Percentiles rank a stretch among this genome's conserved stretches.
Conservation (phyloP, 2,797 vertebrate genomes). For the Okamejei kenojei region DNA sequence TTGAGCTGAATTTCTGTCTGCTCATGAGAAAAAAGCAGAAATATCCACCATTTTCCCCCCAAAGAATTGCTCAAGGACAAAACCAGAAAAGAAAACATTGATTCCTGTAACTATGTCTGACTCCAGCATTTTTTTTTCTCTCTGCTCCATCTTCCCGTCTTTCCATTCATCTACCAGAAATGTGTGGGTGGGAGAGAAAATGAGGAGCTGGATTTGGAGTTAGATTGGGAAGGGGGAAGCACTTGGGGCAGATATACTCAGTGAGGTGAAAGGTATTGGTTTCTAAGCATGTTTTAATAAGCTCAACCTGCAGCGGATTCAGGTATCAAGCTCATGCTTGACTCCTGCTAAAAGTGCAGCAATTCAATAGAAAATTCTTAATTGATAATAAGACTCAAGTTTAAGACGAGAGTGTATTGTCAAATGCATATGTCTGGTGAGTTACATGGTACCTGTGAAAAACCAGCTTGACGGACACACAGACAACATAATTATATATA, state of each 20-base stretch:
- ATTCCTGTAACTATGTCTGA: neutral
- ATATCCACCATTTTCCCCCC: neutral
- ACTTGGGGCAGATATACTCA: neutral
- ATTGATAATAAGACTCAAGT: neutral
- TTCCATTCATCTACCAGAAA: neutral
- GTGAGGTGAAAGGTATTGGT: neutral
- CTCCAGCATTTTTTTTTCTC: neutral
- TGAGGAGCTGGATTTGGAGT: neutral
- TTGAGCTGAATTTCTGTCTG: neutral
- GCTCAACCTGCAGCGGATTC: neutral
- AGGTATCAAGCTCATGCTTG: neutral
- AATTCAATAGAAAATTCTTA: neutral
- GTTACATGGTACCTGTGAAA: no score
- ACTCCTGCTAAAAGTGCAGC: neutral
- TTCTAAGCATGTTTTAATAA: neutral
- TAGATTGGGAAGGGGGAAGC: neutral
- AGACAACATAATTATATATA: no score
- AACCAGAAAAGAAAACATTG: neutral
- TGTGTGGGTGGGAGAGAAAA: neutral
- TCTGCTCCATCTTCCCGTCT: neutral
- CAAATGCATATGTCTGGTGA: no score
- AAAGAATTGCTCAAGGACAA: neutral
- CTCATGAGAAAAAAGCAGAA: neutral
- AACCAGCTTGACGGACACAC: no score
- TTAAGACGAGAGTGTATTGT: no score